These are phyloP conservation scores for Coenonympha arcania DNA, from an alignment of 2,888 invertebrate genomes.

Conservation along the genomic window DNA sequence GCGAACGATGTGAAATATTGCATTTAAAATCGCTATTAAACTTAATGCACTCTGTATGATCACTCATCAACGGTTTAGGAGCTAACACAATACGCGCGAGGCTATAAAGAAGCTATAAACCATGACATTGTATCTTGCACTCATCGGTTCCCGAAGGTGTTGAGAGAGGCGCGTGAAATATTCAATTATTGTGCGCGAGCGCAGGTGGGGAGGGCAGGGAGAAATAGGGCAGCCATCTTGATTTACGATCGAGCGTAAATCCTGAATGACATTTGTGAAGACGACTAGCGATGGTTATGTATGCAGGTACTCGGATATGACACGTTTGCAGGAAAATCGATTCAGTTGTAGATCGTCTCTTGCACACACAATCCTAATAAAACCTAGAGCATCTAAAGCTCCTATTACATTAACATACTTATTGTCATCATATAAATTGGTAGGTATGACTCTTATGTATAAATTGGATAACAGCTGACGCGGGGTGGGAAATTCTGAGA, in stretches of 20 bases:
- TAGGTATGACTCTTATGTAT: too few species aligned
- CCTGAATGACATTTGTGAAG: conserved; percentile 69
- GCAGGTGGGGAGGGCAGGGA: conserved; percentile 50
- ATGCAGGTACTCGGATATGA: conserved; percentile 44
- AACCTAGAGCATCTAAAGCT: too few species aligned
- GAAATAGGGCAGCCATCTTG: conserved; percentile 64
- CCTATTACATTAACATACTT: too few species aligned
- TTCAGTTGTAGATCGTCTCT: too few species aligned
- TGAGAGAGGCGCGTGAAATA: conserved; percentile 71
- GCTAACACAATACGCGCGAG: conserved; percentile 66
- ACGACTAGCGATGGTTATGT: conserved; percentile 44
- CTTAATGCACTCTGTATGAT: conserved; percentile 68
- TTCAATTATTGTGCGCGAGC: conserved; percentile 70
- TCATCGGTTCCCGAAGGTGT: conserved; percentile 60
- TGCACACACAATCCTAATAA: too few species aligned
- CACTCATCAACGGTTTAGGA: conserved; percentile 71
- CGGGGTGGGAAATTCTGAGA: too few species aligned
- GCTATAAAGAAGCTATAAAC: conserved; percentile 67
- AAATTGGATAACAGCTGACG: too few species aligned
- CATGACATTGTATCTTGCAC: conserved; percentile 69
- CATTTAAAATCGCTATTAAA: conserved; percentile 70
- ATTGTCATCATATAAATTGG: too few species aligned
- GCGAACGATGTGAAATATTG: conserved; percentile 68
- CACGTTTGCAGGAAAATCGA: conserved; percentile 55
- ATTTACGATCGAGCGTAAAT: conserved; percentile 72